Percentiles rank a stretch among this genome's conserved stretches.
Evolutionary conservation across 2,797 vertebrate genomes (phyloP).

Genomic region (Phataginus tetradactyla): DNA sequence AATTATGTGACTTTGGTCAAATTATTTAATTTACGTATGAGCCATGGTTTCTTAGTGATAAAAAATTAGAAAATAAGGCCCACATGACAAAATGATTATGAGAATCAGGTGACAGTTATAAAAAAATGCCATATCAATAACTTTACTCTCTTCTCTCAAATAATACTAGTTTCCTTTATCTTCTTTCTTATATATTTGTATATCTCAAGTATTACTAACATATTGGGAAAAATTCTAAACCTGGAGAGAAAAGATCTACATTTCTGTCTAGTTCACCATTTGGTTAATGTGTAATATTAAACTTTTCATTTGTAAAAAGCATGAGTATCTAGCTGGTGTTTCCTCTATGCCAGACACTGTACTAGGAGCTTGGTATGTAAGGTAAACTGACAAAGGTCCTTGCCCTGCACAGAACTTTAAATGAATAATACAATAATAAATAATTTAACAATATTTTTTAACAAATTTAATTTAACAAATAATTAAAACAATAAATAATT

Average conservation of each 20-base stretch:
- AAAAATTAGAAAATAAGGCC: neutral
- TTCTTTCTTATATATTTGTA: neutral
- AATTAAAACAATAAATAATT: neutral
- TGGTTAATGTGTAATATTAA: neutral
- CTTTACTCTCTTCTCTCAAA: neutral
- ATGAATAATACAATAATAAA: neutral
- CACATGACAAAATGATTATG: neutral
- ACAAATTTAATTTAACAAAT: too few relatives aligned
- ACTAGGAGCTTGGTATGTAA: neutral
- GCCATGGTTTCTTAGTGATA: neutral
- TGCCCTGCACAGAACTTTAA: neutral
- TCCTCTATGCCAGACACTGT: neutral
- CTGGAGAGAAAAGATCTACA: neutral
- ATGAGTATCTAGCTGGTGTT: neutral
- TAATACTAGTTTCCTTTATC: neutral
- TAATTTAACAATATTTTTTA: too few relatives aligned
- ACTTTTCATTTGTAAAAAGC: neutral
- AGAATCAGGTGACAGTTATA: neutral
- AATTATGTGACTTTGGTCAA: neutral
- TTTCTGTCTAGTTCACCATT: neutral
- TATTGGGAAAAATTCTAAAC: neutral
- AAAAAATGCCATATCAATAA: neutral
- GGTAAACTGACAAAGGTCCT: neutral
- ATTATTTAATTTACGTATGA: neutral
- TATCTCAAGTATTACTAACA: neutral